A percentile compares a stretch with the other conserved stretches of the same genome.
Conservation (phyloP, 2,888 invertebrate species). For the Rutpela maculata region DNA sequence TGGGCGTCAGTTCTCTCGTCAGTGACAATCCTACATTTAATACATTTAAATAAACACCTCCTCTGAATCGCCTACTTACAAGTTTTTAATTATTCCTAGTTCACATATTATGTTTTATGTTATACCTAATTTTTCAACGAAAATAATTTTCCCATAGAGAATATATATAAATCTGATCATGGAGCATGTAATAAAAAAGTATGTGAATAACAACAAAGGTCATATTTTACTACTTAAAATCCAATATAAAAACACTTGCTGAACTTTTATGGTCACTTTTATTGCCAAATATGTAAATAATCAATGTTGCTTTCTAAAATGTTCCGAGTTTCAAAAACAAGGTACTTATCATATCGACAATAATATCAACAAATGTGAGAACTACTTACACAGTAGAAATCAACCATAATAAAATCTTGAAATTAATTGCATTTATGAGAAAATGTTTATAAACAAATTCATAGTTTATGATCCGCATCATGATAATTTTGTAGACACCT, state of each 20-base stretch:
- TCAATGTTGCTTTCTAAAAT: slow-evolving; percentile 1
- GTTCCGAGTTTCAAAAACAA: not conserved
- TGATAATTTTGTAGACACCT: slow-evolving; percentile 1
- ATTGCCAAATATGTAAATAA: slow-evolving; percentile 2
- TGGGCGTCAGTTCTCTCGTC: not conserved
- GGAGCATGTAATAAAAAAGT: not conserved
- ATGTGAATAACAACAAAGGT: not conserved
- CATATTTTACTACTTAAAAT: not conserved
- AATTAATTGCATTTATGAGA: not conserved
- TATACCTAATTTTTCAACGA: not conserved
- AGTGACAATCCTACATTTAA: not conserved
- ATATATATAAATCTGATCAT: not conserved
- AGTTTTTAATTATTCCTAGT: not conserved
- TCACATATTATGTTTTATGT: not conserved
- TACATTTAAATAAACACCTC: not conserved
- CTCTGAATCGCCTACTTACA: not conserved
- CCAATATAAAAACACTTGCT: slow-evolving; percentile 1
- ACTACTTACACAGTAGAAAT: not conserved
- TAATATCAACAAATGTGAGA: not conserved
- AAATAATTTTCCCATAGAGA: too few species aligned
- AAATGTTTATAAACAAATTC: not conserved
- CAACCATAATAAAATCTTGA: not conserved
- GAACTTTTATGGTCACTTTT: not conserved
- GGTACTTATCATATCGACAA: not conserved
- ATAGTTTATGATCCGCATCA: not conserved